Base-by-base conservation (phyloP, 2,113 vertebrate genomes). In the Eublepharis macularius region DNA sequence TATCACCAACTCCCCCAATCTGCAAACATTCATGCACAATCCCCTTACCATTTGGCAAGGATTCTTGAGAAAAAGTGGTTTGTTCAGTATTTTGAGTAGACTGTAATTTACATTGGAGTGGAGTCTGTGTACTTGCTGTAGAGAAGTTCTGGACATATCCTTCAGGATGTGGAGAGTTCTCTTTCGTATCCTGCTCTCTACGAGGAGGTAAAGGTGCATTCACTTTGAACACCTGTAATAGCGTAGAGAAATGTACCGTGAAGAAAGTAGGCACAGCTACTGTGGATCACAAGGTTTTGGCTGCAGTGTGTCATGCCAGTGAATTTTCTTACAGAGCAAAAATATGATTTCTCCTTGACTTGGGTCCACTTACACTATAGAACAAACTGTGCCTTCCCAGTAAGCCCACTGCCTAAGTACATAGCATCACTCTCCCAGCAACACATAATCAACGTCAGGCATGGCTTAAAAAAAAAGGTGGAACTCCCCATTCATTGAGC, bases 81-180 rank as follows among this genome's bases (percentile, higher is more conserved):
- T 98, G 97, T 26, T 98, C 98, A 51, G 84, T 88, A 85, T 94
- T 87, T 2, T 96, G 94, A 70, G 95, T 90, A 54, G 95, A 79
- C 0, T 96, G 91, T 29, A 97, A 70, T 36, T 96, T 97, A 89
- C 98, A 96, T 65, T 98, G 98, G 4, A 98, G 97, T 77, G 97
- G 96, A 7, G 98, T 99, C 83, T 99, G 98, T 39, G 98, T 99
- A 88, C 98, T 98, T 57, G 97, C 97, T 76, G 96, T 98, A 83
- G 94, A 97, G 92, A 94, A 98, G 77, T 92, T 97, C 84, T 96
- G 96, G 90, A 93, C 93, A 88, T 96, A 97, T 76, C 96, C 95
- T 0, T 96, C 84, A 0, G 96, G 90, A 80, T 97, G 97, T 0
- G 94, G 91, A n/a, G 94, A 78, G 26, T 96, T 96, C 2, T 95